Conservation (phyloP, 2,797 vertebrate genomes). For the Aulostomus chinensis region DNA sequence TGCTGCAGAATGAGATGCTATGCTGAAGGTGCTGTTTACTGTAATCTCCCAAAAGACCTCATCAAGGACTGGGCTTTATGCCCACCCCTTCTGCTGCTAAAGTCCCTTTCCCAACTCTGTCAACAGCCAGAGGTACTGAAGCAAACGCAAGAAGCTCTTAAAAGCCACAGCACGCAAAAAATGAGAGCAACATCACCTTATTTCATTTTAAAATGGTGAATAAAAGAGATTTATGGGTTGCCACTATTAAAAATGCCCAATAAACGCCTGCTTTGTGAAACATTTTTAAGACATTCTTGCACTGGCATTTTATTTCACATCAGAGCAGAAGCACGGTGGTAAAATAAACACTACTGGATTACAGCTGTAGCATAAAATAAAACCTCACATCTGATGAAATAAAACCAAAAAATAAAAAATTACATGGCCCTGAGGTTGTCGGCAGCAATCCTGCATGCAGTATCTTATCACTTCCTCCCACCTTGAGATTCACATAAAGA, state of each 20-base stretch:
- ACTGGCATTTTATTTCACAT: not conserved
- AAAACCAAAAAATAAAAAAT: conserved; percentile 15
- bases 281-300: not conserved
- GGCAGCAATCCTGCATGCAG: conserved; percentile 21
- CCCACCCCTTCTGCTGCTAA: conserved; percentile 19
- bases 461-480: conserved; percentile 42
- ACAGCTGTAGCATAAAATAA: conserved; percentile 10
- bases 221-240: not conserved
- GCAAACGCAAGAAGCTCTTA: conserved; percentile 14
- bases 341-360: conserved; percentile 10
- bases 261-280: not conserved
- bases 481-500: conserved; percentile 31
- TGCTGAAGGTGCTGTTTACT: not conserved
- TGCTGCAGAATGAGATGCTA: conserved; percentile 4
- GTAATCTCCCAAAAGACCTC: conserved; percentile 28
- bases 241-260: not conserved
- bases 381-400: conserved; percentile 25
- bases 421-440: conserved; percentile 26
- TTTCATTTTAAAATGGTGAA: conserved; percentile 1
- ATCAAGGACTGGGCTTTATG: conserved; percentile 6
- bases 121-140: conserved; percentile 6
- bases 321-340: not conserved
- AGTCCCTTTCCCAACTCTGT: conserved; percentile 5
- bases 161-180: conserved; percentile 7
- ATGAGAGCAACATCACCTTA: not conserved